phyloP scores from a whole-genome alignment of 2,797 vertebrate species.

The Hemitrygon akajei region DNA sequence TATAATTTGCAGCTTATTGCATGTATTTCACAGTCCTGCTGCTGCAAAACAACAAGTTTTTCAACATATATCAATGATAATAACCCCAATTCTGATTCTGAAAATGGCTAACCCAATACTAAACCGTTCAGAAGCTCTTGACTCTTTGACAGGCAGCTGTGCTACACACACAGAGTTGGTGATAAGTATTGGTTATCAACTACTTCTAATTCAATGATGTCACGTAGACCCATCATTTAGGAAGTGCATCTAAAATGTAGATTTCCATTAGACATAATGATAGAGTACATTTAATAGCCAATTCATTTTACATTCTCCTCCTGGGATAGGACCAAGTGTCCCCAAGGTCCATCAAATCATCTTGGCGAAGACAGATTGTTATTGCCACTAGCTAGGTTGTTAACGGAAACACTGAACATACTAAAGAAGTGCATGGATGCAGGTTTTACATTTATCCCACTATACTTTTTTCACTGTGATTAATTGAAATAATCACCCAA shows the following conservation, averaged over 20 bases:
- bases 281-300: not conserved
- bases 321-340: not conserved
- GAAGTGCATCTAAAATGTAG: not conserved
- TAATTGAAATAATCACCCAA: constrained; percentile 1
- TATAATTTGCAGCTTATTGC: too few relatives aligned
- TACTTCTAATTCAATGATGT: not conserved
- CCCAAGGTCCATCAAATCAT: not conserved
- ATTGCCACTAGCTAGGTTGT: not conserved
- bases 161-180: not conserved
- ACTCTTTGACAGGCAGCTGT: not conserved
- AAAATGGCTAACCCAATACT: not conserved
- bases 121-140: not conserved
- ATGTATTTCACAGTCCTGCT: too few relatives aligned
- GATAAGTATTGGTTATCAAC: not conserved
- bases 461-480: not conserved
- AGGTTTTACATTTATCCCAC: not conserved
- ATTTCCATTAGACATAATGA: not conserved
- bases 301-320: constrained; percentile 8
- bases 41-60: too few relatives aligned
- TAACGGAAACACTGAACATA: not conserved
- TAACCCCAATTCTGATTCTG: too few relatives aligned
- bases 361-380: constrained; percentile 15
- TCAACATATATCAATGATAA: too few relatives aligned
- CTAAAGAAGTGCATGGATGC: not conserved
- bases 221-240: not conserved